phyloP scores from a whole-genome alignment of 2,888 invertebrate genomes.

The Ischnus inquisitorius region DNA sequence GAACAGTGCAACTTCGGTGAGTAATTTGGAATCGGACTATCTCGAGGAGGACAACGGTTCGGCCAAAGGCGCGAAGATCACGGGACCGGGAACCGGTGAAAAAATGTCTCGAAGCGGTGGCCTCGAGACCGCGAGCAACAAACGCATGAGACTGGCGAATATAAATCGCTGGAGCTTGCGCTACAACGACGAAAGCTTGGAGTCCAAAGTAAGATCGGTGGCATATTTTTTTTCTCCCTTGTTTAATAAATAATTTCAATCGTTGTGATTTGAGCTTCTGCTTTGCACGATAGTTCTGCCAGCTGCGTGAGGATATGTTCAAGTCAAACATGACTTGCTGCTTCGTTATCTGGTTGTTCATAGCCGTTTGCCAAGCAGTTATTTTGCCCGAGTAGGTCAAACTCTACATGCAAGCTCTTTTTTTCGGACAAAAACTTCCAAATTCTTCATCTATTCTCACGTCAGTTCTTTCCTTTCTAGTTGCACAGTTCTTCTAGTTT shows the following conservation, averaged over 20 bases:
- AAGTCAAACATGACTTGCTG: constrained; percentile 98
- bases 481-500: constrained; percentile 88
- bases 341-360: constrained; percentile 95
- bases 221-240: not conserved
- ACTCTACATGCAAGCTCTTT: constrained; percentile 2
- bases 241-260: not conserved
- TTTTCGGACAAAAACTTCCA: not conserved
- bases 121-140: constrained; percentile 96
- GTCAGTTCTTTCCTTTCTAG: constrained; percentile 81
- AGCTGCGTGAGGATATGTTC: constrained; percentile 96
- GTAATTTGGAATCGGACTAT: constrained; percentile 82
- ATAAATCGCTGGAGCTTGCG: constrained; percentile 95
- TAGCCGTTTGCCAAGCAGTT: constrained; percentile 91
- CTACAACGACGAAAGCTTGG: constrained; percentile 93
- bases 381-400: constrained; percentile 90
- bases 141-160: constrained; percentile 94
- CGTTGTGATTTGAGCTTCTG: constrained; percentile 12
- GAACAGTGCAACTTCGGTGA: constrained; percentile 83
- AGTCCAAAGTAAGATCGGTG: constrained; percentile 88
- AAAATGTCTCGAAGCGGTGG: constrained; percentile 88
- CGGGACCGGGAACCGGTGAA: constrained; percentile 73
- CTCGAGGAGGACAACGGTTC: constrained; percentile 82
- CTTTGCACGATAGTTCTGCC: constrained; percentile 88
- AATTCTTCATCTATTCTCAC: not conserved
- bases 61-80: constrained; percentile 76